Base-by-base conservation (phyloP, 1,140 invertebrate genomes). In the Sesamia nonagrioides region DNA sequence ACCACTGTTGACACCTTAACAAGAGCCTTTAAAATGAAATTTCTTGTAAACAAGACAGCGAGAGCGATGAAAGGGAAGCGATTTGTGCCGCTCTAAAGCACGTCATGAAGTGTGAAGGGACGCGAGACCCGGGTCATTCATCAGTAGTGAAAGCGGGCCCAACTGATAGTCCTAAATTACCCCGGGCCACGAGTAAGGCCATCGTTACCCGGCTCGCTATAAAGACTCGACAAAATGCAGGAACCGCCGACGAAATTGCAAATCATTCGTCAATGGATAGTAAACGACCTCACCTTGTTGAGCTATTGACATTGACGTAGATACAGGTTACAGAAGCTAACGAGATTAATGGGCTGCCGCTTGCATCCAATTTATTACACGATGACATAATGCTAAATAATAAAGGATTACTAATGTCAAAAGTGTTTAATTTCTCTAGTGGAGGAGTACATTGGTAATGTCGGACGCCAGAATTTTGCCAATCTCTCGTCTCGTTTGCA, bases 21-120 rank as follows among this genome's bases (percentile, higher is more conserved):
- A 85, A 89, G 83, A 83, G 84, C 86, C 88, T 91, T 88, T 86
- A 89, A 86, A 88, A 90, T 87, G 82, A 84, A 88, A 87, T 88
- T 87, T 89, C 85, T 81, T 89, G 86, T 89, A 91, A 91, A 91
- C 88, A 90, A 89, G 86, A 87, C 82, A 83, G 83, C 84, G 86
- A 90, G 85, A 89, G 86, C 87, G 88, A 87, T 90, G 90, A 92
- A 92, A 92, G 87, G 86, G 89, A 91, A 92, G 90, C 86, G 84
- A 90, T 91, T 88, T 90, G 90, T 89, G 87, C 84, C 83, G 85
- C 85, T 90, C 87, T 88, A 90, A 84, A 86, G 86, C 75, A 82
- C 83, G 87, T 84, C 88, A 87, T 84, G 85, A 88, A 84, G 82
- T 82, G 86, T 79, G 84, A 89, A 90, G 89, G 87, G 87, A 87